Evolutionary conservation across 2,888 invertebrate species (phyloP), one percentile per base, ranked within the genome.

Genomic region (Stenolophus ochropezus): DNA sequence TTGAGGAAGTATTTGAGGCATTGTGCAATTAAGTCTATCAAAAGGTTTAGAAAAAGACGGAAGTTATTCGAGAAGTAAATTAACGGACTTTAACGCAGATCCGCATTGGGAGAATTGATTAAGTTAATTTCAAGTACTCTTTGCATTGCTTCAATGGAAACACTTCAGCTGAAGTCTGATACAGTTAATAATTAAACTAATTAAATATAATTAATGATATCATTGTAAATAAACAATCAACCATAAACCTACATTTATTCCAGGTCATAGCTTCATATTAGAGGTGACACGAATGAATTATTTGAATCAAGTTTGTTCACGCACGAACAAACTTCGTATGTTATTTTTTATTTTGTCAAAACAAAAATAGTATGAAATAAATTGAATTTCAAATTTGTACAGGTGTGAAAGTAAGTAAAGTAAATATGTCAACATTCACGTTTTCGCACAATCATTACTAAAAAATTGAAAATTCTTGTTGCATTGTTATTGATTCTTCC

Each of bases 11-110:
- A 61, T 61, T 61, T 25, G 61, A 25, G 61, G 61, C 25, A 61
- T 61, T 61, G 61, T 61, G 23, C 25, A 61, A 61, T 61, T 61
- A 61, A 61, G 25, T 61, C 61, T 61, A 61, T 61, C 61, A 61
- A 61, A 23, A 61, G 61, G 25, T 61, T 61, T 61, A 25, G 25
- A 61, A 61, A 61, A 61, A 61, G 61, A 61, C 21, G 25, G 25
- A 61, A 61, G 61, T 61, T 56, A 61, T 61, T 61, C 23, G 61
- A 61, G 25, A 25, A 61, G 61, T 61, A 61, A 61, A 61, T 61
- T 61, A 61, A 61, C 23, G 5, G 11, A 23, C 23, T 61, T 23
- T 61, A n/a, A 61, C n/a, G n/a, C 61, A 25, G 25, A 61, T 25
- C 61, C 23, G 25, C 25, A 61, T 14, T 61, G 14, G 14, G 23